Conservation (phyloP, 2,113 vertebrate species). For the Apteryx mantelli region DNA sequence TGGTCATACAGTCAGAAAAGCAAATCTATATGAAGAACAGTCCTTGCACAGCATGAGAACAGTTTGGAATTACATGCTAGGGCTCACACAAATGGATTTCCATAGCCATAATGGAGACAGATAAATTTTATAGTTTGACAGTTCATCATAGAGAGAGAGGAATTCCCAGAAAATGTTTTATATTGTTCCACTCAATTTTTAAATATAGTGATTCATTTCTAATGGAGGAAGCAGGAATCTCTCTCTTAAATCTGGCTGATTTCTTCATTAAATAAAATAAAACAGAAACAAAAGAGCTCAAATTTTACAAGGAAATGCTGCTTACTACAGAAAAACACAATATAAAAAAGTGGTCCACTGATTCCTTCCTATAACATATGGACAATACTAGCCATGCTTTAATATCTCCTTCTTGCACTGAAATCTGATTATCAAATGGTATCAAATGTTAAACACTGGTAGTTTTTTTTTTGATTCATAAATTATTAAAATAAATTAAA, state of each 20-base stretch:
- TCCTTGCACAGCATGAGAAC: conserved; percentile 63
- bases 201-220: background rate
- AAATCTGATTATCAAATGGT: background rate
- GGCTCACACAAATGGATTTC: conserved; percentile 68
- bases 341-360: background rate
- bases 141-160: conserved; percentile 40
- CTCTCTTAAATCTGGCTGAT: background rate
- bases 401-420: background rate
- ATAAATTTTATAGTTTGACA: conserved; percentile 56
- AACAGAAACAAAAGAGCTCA: background rate
- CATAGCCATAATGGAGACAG: conserved; percentile 41
- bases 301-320: background rate
- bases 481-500: background rate
- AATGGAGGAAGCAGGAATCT: background rate
- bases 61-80: conserved; percentile 71
- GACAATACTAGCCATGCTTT: background rate
- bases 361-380: background rate
- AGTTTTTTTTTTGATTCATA: background rate
- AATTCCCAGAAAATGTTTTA: conserved; percentile 49
- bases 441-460: background rate
- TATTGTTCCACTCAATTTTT: conserved; percentile 9
- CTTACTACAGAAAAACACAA: background rate
- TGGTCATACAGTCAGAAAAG: conserved; percentile 60
- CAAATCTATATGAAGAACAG: conserved; percentile 52
- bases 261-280: background rate